phyloP scores from a whole-genome alignment of 2,888 invertebrate species.

The Coelinius sp. region DNA sequence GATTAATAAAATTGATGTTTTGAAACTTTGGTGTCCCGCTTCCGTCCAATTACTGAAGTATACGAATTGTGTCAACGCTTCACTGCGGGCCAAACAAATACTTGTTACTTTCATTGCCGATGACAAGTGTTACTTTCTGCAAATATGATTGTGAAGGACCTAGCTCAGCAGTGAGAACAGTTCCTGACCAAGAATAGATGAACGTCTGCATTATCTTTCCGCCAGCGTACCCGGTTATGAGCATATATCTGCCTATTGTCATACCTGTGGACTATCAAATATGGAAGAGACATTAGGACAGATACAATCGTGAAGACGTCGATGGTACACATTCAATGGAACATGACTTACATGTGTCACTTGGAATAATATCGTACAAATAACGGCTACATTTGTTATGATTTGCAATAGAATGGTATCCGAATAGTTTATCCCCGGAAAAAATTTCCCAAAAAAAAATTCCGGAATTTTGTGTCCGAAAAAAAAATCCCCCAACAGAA shows the following conservation, averaged over 20 bases:
- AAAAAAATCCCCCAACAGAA: too few species aligned
- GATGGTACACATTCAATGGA: not conserved
- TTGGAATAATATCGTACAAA: constrained; percentile 43
- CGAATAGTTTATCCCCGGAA: too few species aligned
- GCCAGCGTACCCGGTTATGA: constrained; percentile 24
- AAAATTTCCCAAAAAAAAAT: too few species aligned
- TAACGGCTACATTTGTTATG: constrained; percentile 30
- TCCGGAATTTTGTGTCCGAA: too few species aligned
- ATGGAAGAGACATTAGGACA: not conserved
- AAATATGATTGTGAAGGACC: not conserved
- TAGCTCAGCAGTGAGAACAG: constrained; percentile 39
- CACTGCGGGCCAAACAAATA: constrained; percentile 24
- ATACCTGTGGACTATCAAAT: constrained; percentile 10
- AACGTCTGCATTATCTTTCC: constrained; percentile 41
- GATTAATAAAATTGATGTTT: constrained; percentile 40
- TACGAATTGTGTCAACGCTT: constrained; percentile 33
- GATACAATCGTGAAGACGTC: too few species aligned
- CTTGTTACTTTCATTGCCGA: too few species aligned
- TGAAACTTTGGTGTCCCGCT: constrained; percentile 34
- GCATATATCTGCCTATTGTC: constrained; percentile 12
- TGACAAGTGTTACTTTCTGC: not conserved
- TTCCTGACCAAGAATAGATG: constrained; percentile 39
- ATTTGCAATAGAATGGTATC: constrained; percentile 30
- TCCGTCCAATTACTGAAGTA: constrained; percentile 40
- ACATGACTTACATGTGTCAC: constrained; percentile 36